A percentile compares a stretch with the other conserved stretches of the same genome.
These are phyloP conservation scores for Allenopithecus nigroviridis DNA, from an alignment of 2,797 vertebrate species.

Conservation along the genomic window DNA sequence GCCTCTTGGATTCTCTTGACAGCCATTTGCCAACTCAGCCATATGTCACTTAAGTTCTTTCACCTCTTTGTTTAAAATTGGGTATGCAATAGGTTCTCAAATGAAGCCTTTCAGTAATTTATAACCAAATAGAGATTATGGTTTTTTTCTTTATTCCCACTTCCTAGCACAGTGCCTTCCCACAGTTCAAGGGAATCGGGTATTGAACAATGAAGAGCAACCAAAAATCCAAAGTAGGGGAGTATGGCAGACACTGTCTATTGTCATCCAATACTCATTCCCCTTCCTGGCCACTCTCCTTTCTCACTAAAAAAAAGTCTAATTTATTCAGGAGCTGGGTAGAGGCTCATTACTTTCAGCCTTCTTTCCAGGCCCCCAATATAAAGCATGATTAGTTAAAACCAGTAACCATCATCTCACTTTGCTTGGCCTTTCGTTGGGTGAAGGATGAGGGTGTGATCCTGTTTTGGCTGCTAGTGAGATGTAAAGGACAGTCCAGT, in stretches of 20 bases:
- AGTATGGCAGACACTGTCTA: background rate
- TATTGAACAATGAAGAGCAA: background rate
- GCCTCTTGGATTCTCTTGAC: background rate
- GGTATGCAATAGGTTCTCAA: background rate
- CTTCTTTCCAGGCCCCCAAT: background rate
- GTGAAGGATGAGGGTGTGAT: background rate
- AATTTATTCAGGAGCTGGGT: background rate
- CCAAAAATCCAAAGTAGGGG: background rate
- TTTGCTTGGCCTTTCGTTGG: background rate
- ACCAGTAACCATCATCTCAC: background rate
- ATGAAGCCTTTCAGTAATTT: background rate
- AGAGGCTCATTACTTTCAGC: background rate
- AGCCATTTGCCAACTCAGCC: background rate
- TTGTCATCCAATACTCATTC: accelerated
- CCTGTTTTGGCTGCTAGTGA: background rate
- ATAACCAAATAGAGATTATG: background rate
- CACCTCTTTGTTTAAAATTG: background rate
- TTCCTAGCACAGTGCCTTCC: background rate
- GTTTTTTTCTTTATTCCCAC: background rate
- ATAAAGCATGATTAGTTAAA: background rate
- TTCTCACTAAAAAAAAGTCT: background rate
- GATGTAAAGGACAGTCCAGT: background rate
- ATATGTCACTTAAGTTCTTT: background rate
- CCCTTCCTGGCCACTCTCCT: background rate
- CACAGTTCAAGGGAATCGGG: background rate